These are phyloP conservation scores for Athalia circularis DNA, from an alignment of 2,888 invertebrate species.

Conservation along the genomic window DNA sequence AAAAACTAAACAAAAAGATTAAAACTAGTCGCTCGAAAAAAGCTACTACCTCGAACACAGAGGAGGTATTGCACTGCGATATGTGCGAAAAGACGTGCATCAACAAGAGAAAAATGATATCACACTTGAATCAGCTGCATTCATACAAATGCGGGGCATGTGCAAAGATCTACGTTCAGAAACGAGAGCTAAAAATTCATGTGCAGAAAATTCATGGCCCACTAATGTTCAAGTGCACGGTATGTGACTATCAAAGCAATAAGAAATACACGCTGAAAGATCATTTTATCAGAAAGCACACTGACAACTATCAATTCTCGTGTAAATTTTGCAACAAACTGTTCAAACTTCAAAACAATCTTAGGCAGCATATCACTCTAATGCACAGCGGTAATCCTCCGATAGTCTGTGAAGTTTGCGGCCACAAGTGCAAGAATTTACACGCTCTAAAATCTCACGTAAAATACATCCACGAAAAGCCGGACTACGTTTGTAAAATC, in stretches of 20 bases:
- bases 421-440: slow-evolving; percentile 42
- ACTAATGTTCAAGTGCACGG: slow-evolving; percentile 36
- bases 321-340: slow-evolving; percentile 41
- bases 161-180: slow-evolving; percentile 25
- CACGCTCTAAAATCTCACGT: slow-evolving; percentile 43
- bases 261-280: slow-evolving; percentile 46
- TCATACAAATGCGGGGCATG: slow-evolving; percentile 30
- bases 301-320: slow-evolving; percentile 44
- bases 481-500: slow-evolving; percentile 43
- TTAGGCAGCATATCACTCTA: slow-evolving; percentile 45
- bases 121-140: slow-evolving; percentile 29
- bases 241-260: slow-evolving; percentile 46
- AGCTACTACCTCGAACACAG: background rate
- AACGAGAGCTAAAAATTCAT: slow-evolving; percentile 43
- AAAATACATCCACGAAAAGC: slow-evolving; percentile 46
- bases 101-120: slow-evolving; percentile 26
- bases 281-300: slow-evolving; percentile 45
- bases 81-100: slow-evolving; percentile 26
- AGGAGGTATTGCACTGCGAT: slow-evolving; percentile 28
- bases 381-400: slow-evolving; percentile 46
- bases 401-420: slow-evolving; percentile 44
- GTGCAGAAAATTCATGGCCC: slow-evolving; percentile 38
- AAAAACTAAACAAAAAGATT: background rate
- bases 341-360: slow-evolving; percentile 46
- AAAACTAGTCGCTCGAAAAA: background rate